Evolutionary conservation across 2,113 vertebrate genomes (phyloP), one percentile per base, ranked within the genome.

Genomic region (Dunckerocampus dactyliophorus): DNA sequence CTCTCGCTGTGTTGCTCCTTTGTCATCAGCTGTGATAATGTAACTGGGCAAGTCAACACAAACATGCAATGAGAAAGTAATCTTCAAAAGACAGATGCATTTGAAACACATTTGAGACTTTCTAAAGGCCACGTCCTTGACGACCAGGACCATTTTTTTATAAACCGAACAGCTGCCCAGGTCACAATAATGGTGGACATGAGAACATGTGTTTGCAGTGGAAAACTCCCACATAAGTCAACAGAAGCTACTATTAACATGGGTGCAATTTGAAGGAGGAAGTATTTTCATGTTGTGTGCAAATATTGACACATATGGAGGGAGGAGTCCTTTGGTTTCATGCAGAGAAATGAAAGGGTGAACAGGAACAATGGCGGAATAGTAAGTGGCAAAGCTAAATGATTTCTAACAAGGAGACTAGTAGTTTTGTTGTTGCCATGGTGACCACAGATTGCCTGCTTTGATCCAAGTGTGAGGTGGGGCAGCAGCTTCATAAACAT

Each of bases 241-340:
- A 76, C 55, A 69, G 10, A 45, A 47, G 49, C 8, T 55, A 9
- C 63, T 49, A 50, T 58, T 63, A 39, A 56, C 45, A 14, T 34
- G 42, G 47, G 13, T 67, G 19, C 63, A 50, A 63, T 14, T 17
- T 53, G 45, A 47, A 17, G 46, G 57, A 51, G 21, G n/a, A n/a
- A 71, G 42, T n/a, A 60, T 54, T 69, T 75, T 59, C 59, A 51
- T 28, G 45, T 14, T 6, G 31, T 58, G 61, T 59, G 65, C 48
- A 77, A 76, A 83, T 75, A 78, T 77, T 69, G 63, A 62, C 66
- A 60, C 21, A 34, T 24, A 34, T 5, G 6, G n/a, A 63, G 54
- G 45, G 67, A 68, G 31, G 43, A 59, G 58, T 31, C 6, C 47
- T 48, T 19, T 47, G 4, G 60, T 6, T 39, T 55, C 58, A 15